A percentile compares a stretch with the other conserved stretches of the same genome.
Conservation (phyloP, 2,113 vertebrate genomes). For the Piprites chloris region DNA sequence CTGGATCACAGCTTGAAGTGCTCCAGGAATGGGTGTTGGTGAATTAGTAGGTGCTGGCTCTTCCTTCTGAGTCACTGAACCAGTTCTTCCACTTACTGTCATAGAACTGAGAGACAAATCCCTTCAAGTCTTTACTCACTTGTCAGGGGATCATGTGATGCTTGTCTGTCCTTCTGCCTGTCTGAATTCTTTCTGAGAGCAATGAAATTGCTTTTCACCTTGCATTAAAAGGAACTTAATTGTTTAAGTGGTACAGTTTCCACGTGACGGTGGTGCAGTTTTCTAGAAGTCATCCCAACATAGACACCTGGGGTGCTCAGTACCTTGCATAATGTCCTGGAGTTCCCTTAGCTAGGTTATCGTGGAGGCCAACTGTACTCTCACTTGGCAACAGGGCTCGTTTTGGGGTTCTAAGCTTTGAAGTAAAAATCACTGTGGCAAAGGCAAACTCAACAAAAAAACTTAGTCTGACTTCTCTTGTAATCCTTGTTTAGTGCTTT, state of each 20-base stretch:
- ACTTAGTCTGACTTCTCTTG: not conserved
- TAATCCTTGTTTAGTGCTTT: not conserved
- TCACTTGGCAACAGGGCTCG: not conserved
- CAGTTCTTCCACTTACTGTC: not conserved
- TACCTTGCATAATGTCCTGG: not conserved
- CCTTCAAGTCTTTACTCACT: not conserved
- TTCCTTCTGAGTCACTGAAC: constrained; percentile 10
- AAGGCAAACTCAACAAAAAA: not conserved
- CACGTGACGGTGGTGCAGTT: not conserved
- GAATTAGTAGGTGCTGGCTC: not conserved
- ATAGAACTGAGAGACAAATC: not conserved
- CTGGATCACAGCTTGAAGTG: not conserved
- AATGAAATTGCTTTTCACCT: not conserved
- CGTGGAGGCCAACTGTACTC: not conserved
- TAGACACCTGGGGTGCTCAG: not conserved
- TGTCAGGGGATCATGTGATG: not conserved
- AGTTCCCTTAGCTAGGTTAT: not conserved
- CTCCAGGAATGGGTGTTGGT: not conserved
- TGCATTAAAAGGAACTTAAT: not conserved
- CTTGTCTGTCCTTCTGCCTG: not conserved
- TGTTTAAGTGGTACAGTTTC: not conserved
- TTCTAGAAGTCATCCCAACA: not conserved
- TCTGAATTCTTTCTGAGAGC: not conserved
- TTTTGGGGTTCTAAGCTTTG: not conserved
- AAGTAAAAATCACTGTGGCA: not conserved